A percentile compares a stretch with the other conserved stretches of the same genome.
Conservation (phyloP, 2,797 vertebrate species). For the Pogonophryne albipinna region DNA sequence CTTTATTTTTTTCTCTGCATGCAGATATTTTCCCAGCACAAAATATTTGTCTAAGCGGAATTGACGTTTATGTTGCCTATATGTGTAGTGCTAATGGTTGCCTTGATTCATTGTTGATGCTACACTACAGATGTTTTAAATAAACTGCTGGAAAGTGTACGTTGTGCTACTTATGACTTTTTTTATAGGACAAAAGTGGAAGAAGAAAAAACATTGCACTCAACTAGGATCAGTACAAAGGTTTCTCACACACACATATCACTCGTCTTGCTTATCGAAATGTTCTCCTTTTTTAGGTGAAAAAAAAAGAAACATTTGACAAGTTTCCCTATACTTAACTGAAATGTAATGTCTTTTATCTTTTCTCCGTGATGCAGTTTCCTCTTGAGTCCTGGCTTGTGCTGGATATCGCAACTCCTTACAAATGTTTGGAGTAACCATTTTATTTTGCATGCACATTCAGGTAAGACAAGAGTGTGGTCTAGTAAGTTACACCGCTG, state of each 20-base stretch:
- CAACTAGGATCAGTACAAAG: neutral
- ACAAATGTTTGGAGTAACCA: neutral
- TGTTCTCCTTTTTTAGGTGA: neutral
- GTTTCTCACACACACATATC: neutral
- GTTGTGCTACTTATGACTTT: conserved; percentile 1
- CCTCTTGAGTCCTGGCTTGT: neutral
- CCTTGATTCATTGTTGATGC: conserved; percentile 73
- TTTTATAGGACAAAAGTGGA: neutral
- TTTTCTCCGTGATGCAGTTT: neutral
- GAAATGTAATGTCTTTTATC: neutral
- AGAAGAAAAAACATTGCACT: neutral
- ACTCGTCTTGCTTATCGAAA: neutral
- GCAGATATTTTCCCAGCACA: conserved; percentile 69
- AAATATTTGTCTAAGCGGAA: conserved; percentile 50
- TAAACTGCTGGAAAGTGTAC: conserved; percentile 73
- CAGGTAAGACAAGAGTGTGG: neutral
- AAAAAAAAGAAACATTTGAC: too few relatives aligned
- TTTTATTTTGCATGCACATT: conserved; percentile 30
- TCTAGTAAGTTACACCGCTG: neutral
- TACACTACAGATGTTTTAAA: conserved; percentile 76
- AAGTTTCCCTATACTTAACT: neutral
- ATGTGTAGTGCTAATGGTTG: conserved; percentile 67
- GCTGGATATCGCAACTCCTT: neutral
- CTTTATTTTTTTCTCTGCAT: conserved; percentile 78
- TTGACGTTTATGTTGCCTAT: conserved; percentile 66